Conservation (phyloP, 2,797 vertebrate genomes). For the Lycodopsis pacificus region DNA sequence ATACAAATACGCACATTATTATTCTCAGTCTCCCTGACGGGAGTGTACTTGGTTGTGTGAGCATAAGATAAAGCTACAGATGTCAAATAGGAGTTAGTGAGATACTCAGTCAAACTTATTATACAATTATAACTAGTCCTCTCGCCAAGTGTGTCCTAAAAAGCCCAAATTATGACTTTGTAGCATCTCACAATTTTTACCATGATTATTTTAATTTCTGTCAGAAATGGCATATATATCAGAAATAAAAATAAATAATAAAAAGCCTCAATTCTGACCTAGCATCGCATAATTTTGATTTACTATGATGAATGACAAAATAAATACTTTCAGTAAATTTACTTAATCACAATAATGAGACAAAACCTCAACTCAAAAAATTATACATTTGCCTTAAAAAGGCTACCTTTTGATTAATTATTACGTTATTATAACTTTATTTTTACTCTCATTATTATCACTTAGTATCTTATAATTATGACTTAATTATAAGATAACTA, state of each 20-base stretch:
- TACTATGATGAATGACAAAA: too few species aligned
- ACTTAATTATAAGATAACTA: neutral
- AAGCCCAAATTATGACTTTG: neutral
- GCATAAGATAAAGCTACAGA: neutral
- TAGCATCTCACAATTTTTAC: neutral
- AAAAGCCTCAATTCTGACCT: too few species aligned
- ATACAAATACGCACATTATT: neutral
- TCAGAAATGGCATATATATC: too few species aligned
- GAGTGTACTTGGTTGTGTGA: neutral
- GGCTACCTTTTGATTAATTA: neutral
- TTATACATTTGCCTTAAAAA: too few species aligned
- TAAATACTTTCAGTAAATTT: too few species aligned
- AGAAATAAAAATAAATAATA: too few species aligned
- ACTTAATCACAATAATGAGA: too few species aligned
- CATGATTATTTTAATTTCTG: neutral
- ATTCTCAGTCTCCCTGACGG: neutral
- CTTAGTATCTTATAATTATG: neutral
- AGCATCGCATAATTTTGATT: too few species aligned
- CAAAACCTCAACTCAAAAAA: too few species aligned
- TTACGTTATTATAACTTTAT: too few species aligned
- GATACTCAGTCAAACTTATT: neutral
- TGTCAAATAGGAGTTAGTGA: slow-evolving; percentile 8
- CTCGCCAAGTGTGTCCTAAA: neutral
- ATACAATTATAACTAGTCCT: too few species aligned
- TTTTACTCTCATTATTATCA: neutral